These are phyloP conservation scores for Caenorhabditis briggsae DNA, from an alignment of 1,140 invertebrate species.

Conservation along the genomic window DNA sequence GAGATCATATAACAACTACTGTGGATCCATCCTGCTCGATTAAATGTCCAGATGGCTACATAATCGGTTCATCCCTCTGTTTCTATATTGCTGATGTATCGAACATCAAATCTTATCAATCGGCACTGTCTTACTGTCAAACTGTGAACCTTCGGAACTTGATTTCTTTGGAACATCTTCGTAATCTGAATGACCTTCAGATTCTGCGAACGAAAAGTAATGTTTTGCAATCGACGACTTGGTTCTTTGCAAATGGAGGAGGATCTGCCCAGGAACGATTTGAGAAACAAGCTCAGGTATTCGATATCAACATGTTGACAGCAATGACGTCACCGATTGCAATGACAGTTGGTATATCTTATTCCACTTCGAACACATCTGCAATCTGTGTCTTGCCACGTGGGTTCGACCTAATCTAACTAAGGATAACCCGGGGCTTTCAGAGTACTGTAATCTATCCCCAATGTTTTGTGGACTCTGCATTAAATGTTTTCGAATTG, in stretches of 20 bases:
- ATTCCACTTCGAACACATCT: constrained; percentile 1
- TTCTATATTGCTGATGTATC: not conserved
- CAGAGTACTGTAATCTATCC: constrained; percentile 43
- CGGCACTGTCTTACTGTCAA: constrained; percentile 20
- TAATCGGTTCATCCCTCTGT: not conserved
- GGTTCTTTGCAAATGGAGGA: constrained; percentile 26
- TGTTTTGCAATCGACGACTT: not conserved
- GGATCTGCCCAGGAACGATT: constrained; percentile 19
- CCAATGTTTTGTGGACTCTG: constrained; percentile 17
- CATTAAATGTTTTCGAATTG: not conserved
- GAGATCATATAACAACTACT: not conserved
- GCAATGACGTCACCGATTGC: constrained; percentile 34
- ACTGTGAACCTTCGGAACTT: constrained; percentile 16
- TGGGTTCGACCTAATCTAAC: not conserved
- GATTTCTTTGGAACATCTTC: constrained; percentile 25
- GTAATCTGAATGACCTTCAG: constrained; percentile 23
- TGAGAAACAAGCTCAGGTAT: constrained; percentile 24
- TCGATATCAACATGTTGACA: constrained; percentile 11
- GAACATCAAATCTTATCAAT: constrained; percentile 36
- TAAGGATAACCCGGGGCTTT: not conserved
- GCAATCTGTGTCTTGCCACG: constrained; percentile 40
- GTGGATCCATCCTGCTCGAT: not conserved
- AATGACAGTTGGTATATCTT: constrained; percentile 37
- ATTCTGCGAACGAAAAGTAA: not conserved
- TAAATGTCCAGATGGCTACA: constrained; percentile 38